Percentiles rank a stretch among this genome's conserved stretches.
These are phyloP conservation scores for Triops cancriformis DNA, from an alignment of 1,140 invertebrate species.

Conservation along the genomic window DNA sequence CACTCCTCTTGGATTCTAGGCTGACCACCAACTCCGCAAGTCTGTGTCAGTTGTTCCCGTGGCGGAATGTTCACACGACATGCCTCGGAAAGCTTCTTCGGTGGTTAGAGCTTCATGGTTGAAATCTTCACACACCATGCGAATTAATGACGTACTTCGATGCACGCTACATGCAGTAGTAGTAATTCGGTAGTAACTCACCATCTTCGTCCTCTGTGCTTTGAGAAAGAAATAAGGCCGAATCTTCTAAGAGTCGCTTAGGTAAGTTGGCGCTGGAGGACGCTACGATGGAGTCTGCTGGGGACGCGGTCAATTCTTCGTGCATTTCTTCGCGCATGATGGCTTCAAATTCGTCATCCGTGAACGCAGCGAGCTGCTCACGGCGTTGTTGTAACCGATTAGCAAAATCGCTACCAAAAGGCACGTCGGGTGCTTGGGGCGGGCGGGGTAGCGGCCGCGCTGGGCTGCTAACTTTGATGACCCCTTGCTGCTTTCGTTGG, in stretches of 20 bases:
- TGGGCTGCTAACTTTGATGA: slow-evolving; percentile 57
- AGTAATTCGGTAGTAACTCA: not conserved
- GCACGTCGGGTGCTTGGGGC: not conserved
- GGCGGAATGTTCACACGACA: not conserved
- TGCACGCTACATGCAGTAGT: slow-evolving; percentile 15
- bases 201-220: not conserved
- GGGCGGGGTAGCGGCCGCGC: not conserved
- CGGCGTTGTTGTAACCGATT: not conserved
- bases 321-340: slow-evolving; percentile 26
- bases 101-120: not conserved
- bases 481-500: slow-evolving; percentile 62
- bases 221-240: slow-evolving; percentile 5
- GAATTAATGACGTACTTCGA: slow-evolving; percentile 7
- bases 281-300: slow-evolving; percentile 30
- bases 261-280: slow-evolving; percentile 37
- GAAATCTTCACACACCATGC: slow-evolving; percentile 19
- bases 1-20: not conserved
- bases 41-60: not conserved
- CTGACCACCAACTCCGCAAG: not conserved
- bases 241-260: slow-evolving; percentile 11
- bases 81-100: not conserved
- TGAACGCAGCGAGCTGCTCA: not conserved
- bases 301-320: not conserved
- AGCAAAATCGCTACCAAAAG: slow-evolving; percentile 9
- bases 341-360: not conserved